These are phyloP conservation scores for Limnephilus rhombicus DNA, from an alignment of 2,888 invertebrate genomes.

Conservation along the genomic window DNA sequence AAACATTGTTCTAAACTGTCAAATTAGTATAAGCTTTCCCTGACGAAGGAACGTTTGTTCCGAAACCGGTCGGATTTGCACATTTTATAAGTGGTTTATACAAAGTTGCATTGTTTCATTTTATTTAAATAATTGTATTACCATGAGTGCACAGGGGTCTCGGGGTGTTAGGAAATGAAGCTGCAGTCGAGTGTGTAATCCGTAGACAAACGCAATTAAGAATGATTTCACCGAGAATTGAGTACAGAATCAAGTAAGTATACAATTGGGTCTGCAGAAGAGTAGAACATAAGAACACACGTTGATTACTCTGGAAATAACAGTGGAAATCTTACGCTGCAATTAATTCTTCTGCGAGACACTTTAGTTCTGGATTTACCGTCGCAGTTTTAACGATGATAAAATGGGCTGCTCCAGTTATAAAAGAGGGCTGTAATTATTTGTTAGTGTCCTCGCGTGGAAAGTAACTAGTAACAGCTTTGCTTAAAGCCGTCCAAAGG, in stretches of 20 bases:
- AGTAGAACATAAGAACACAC: not conserved
- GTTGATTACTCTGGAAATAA: conserved; percentile 20
- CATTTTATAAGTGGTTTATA: too few species aligned
- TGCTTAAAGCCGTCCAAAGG: not conserved
- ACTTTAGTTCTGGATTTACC: not conserved
- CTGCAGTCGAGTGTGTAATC: not conserved
- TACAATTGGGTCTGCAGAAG: not conserved
- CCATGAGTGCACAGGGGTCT: not conserved
- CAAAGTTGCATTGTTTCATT: too few species aligned
- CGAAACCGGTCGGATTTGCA: too few species aligned
- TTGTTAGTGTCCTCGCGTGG: not conserved
- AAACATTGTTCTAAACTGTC: too few species aligned
- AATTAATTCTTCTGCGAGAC: not conserved
- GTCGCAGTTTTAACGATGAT: not conserved
- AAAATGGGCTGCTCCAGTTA: conserved; percentile 1
- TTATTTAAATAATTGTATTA: not conserved
- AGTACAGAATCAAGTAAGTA: not conserved
- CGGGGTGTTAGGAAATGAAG: conserved; percentile 6
- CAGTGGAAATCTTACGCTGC: conserved; percentile 20
- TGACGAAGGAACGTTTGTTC: too few species aligned
- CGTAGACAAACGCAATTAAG: conserved; percentile 36
- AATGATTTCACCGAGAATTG: conserved; percentile 19
- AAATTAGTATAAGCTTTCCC: too few species aligned
- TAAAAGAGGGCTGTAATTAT: not conserved
- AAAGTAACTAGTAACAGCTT: not conserved